Evolutionary conservation across 1,140 invertebrate species (phyloP), one percentile per base, ranked within the genome.

Genomic region (Acromyrmex heyeri): DNA sequence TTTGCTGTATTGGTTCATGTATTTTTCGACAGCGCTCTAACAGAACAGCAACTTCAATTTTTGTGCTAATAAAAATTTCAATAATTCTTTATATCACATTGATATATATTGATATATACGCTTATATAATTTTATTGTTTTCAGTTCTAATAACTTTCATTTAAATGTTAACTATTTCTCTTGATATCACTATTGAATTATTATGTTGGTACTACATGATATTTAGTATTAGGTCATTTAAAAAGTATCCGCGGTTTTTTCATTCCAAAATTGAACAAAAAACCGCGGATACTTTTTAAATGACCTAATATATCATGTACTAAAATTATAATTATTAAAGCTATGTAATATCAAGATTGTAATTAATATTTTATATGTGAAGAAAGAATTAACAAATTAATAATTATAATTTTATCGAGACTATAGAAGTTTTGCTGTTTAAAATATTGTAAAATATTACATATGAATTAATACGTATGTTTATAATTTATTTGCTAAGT

Each of bases 121-220:
- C 38, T 30, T 44, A 7, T 81, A 38, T 81, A 55, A 70, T 81
- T 81, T 70, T 18, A 16, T 70, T 81, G 12, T 14, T 48, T 10
- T 70, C 16, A 27, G 7, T 14, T 30, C 2, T 79, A 79, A 57
- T 16, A 69, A 55, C n/a, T 78, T 50, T 7, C 4, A 59, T 24
- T 69, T 79, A 79, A 69, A 79, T 2, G 5, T 38, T 8, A 55
- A 69, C 24, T 38, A 34, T 38, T 50, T 34, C 1, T 34, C 7
- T 67, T 38, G 38, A 0, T 61, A 61, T 76, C 3, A 44, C 16
- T 48, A 44, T 34, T 61, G 34, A 77, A 62, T 77, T 62, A 27
- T 77, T 77, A 77, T 24, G 4, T 8, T 77, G 48, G 2, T 8
- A 48, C 4, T 14, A 44, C 44, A 21, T 7, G 0, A 44, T 24